Conservation (phyloP, 1,140 invertebrate species). For the Bombus superbus region DNA sequence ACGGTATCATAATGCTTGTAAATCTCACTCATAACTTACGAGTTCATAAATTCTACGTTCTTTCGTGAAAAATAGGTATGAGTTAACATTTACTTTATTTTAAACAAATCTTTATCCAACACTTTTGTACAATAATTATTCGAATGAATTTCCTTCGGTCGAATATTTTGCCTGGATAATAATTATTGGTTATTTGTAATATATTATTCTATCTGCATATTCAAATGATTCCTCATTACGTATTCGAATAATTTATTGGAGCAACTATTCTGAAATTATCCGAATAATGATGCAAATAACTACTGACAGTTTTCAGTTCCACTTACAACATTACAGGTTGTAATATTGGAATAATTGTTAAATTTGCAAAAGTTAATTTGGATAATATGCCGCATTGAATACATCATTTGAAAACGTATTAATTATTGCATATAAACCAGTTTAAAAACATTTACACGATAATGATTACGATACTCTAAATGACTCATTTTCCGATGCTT, state of each 20-base stretch:
- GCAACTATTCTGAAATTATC: constrained; percentile 7
- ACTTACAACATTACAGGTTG: background rate
- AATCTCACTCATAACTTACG: too few species aligned
- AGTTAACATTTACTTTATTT: background rate
- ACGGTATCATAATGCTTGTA: too few species aligned
- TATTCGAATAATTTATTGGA: constrained; percentile 12
- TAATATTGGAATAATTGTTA: background rate
- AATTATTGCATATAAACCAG: background rate
- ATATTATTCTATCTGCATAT: constrained; percentile 9
- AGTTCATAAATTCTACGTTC: too few species aligned
- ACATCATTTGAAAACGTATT: background rate
- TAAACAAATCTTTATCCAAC: background rate
- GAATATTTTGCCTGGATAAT: background rate
- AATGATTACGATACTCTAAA: background rate
- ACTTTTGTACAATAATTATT: background rate
- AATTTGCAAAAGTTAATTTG: background rate
- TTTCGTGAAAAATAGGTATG: background rate
- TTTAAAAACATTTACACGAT: background rate
- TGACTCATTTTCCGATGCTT: background rate
- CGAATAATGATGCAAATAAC: constrained; percentile 1
- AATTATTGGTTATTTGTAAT: constrained; percentile 6
- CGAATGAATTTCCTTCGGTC: background rate
- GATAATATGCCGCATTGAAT: background rate
- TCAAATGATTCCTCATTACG: background rate
- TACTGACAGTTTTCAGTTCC: constrained; percentile 2